These are phyloP conservation scores for Talpa occidentalis DNA, from an alignment of 2,113 vertebrate genomes.

Conservation along the genomic window DNA sequence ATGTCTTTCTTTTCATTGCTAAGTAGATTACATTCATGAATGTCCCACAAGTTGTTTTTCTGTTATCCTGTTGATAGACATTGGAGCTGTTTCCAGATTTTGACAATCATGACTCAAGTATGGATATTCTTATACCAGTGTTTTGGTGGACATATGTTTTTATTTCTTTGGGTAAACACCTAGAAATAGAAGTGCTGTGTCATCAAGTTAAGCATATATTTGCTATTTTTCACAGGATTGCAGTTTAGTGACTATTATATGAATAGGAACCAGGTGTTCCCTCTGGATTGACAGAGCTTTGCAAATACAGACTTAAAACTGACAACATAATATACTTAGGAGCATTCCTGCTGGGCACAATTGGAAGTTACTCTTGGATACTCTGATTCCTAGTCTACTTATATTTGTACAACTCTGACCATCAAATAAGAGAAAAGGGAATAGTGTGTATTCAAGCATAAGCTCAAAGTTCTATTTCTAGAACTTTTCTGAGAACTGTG, in stretches of 20 bases:
- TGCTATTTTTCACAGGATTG: not conserved
- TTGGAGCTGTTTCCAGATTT: too few species aligned
- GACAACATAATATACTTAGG: not conserved
- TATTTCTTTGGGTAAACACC: too few species aligned
- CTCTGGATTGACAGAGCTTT: not conserved
- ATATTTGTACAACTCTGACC: not conserved
- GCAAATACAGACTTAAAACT: not conserved
- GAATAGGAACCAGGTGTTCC: not conserved
- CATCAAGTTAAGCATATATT: not conserved
- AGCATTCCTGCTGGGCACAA: not conserved
- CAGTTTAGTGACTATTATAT: not conserved
- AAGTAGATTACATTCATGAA: too few species aligned
- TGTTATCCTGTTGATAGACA: too few species aligned
- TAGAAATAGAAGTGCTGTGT: too few species aligned
- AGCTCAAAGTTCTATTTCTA: not conserved
- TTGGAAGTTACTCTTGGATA: not conserved
- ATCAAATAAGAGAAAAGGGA: not conserved
- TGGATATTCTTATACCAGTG: too few species aligned
- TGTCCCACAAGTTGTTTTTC: too few species aligned
- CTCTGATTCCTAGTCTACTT: not conserved
- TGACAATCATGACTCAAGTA: too few species aligned
- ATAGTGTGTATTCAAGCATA: not conserved
- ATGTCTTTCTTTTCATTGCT: too few species aligned
- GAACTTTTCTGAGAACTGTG: not conserved
- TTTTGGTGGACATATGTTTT: too few species aligned